Conservation (phyloP, 2,113 vertebrate species). For the Hippopotamus amphibius region DNA sequence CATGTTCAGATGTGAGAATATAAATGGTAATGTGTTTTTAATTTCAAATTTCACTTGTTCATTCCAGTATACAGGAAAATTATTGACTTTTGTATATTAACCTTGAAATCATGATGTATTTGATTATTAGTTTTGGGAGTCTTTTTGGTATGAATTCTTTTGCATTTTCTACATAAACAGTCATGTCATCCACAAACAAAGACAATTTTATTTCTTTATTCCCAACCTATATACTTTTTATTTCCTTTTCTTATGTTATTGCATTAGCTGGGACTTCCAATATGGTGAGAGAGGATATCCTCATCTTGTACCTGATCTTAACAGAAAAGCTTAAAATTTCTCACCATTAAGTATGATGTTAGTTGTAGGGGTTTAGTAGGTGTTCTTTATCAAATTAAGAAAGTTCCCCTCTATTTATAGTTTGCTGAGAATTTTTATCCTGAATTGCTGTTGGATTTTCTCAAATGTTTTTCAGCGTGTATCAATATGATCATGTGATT, state of each 20-base stretch:
- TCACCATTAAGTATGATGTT: not conserved
- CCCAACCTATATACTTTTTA: not conserved
- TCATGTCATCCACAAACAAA: not conserved
- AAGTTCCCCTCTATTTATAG: not conserved
- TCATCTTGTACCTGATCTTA: not conserved
- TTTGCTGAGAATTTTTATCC: not conserved
- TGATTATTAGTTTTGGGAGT: not conserved
- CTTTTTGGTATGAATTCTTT: not conserved
- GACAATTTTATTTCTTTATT: not conserved
- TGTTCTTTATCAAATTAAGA: not conserved
- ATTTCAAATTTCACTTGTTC: not conserved
- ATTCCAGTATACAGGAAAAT: not conserved
- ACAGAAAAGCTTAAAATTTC: not conserved
- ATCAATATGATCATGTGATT: not conserved
- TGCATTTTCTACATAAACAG: not conserved
- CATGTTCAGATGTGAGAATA: not conserved
- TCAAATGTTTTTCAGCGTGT: not conserved
- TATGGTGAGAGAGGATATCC: not conserved
- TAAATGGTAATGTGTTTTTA: not conserved
- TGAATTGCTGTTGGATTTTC: not conserved
- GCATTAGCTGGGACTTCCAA: not conserved
- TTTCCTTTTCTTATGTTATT: not conserved
- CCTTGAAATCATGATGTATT: not conserved
- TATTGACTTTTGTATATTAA: not conserved
- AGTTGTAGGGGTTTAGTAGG: not conserved